Conservation (phyloP, 1,140 invertebrate species). For the Thrips palmi region DNA sequence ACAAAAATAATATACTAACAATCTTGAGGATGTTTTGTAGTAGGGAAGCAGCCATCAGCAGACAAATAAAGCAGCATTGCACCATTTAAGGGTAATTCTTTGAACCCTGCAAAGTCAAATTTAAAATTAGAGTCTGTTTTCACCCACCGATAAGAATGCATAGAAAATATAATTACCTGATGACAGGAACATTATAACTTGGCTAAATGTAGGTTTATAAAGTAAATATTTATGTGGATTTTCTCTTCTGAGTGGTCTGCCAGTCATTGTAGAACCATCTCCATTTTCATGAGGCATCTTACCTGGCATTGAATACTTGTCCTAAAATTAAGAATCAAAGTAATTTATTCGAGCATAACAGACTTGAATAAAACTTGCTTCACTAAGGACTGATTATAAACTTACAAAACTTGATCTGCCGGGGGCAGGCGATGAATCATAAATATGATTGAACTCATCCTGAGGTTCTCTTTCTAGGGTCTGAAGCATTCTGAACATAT, state of each 20-base stretch:
- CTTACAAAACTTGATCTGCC: slow-evolving; percentile 44
- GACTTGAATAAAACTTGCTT: slow-evolving; percentile 1
- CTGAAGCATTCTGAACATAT: slow-evolving; percentile 96
- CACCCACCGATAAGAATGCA: neutral
- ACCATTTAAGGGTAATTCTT: slow-evolving; percentile 80
- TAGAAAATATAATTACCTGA: slow-evolving; percentile 34
- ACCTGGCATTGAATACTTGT: slow-evolving; percentile 21
- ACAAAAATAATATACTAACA: slow-evolving; percentile 37
- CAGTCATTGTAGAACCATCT: no score
- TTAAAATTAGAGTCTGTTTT: neutral
- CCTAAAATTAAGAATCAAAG: slow-evolving; percentile 18
- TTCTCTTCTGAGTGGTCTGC: slow-evolving; percentile 47
- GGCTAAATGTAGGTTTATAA: slow-evolving; percentile 87
- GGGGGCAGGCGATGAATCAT: slow-evolving; percentile 71
- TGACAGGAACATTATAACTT: slow-evolving; percentile 82
- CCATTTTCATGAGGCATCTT: slow-evolving; percentile 41
- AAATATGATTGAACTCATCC: slow-evolving; percentile 62
- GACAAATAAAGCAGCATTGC: slow-evolving; percentile 85
- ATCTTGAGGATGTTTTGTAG: slow-evolving; percentile 77
- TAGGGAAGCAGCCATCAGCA: slow-evolving; percentile 80
- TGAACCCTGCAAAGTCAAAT: slow-evolving; percentile 35
- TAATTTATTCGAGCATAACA: neutral
- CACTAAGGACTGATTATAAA: slow-evolving; percentile 2
- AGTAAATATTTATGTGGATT: slow-evolving; percentile 95
- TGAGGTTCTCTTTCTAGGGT: slow-evolving; percentile 81